These are phyloP conservation scores for Acanthornis magna DNA, from an alignment of 2,797 vertebrate genomes.

Conservation along the genomic window DNA sequence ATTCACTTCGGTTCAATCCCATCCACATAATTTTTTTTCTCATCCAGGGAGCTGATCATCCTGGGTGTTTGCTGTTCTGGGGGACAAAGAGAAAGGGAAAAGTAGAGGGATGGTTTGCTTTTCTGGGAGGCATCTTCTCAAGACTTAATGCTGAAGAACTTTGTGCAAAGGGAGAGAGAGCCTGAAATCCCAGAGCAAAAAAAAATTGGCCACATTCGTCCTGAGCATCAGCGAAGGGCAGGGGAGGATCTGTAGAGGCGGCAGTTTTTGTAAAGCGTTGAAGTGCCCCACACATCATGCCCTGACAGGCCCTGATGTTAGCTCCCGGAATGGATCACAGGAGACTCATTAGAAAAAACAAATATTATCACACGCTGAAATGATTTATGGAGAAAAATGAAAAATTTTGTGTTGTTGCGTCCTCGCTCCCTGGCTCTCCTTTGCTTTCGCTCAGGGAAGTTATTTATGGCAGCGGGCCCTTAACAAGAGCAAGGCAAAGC, in stretches of 20 bases:
- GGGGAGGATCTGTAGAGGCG: constrained; percentile 71
- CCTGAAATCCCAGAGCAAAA: constrained; percentile 40
- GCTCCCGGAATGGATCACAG: constrained; percentile 84
- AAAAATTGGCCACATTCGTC: constrained; percentile 73
- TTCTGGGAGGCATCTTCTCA: neutral
- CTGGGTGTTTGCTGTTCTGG: neutral
- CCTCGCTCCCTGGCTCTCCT: constrained; percentile 74
- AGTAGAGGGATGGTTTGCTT: neutral
- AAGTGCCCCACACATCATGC: constrained; percentile 83
- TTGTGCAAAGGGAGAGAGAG: constrained; percentile 19
- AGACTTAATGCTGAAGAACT: neutral
- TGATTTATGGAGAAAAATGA: constrained; percentile 90
- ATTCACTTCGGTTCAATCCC: neutral
- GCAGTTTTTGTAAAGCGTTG: constrained; percentile 81
- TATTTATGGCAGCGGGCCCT: constrained; percentile 87
- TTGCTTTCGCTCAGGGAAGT: constrained; percentile 79
- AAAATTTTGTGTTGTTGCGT: constrained; percentile 82
- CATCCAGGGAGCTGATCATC: accelerated
- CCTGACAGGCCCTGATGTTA: constrained; percentile 85
- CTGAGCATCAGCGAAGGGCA: constrained; percentile 71
- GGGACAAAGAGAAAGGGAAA: neutral
- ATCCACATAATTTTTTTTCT: accelerated
- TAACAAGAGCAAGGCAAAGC: constrained; percentile 81
- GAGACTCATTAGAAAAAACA: constrained; percentile 88
- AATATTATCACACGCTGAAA: constrained; percentile 89